Evolutionary conservation across 2,797 vertebrate genomes (phyloP), one percentile per base, ranked within the genome.

Genomic region (Botia almorhae): DNA sequence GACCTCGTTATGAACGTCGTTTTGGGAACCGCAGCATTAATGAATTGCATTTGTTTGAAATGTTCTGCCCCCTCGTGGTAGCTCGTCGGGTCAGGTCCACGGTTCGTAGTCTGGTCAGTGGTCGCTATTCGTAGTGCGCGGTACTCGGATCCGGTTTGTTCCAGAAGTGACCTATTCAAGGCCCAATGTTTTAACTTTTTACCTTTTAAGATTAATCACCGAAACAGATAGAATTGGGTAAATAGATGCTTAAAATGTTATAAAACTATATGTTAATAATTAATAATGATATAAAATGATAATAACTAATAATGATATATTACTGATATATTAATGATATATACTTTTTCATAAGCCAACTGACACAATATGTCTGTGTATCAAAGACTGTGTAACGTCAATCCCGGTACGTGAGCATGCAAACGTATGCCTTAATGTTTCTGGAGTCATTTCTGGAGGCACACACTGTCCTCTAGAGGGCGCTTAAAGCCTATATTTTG

Each of bases 401-500:
- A 33, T 26, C 19, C 12, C 7, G 5, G 33, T 3, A 33, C 29
- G 29, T 63, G 60, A 63, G 14, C 26, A 63, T 17, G 16, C 26
- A 33, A 33, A 33, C 60, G 29, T 23, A 12, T 8, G 11, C 14
- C 2, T 26, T 11, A 10, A 73, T 11, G 19, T 61, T 74, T 74
- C 6, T 11, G 2, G 16, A 48, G 16, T 63, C 21, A 4, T n/a
- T n/a, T n/a, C n/a, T n/a, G n/a, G n/a, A 16, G 26, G 21, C 19
- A 23, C 11, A 12, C 36, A 14, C 3, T 29, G 12, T 39, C 33
- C 85, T 50, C 16, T 58, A 80, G 85, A 39, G 36, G 82, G 67
- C 26, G 74, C 74, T 81, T 10, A 58, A 65, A 50, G 61, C 55
- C 51, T 17, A 81, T 26, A 48, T 53, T 77, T 77, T n/a, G 56